phyloP scores from a whole-genome alignment of 1,140 invertebrate species.

The Phortica variegata region DNA sequence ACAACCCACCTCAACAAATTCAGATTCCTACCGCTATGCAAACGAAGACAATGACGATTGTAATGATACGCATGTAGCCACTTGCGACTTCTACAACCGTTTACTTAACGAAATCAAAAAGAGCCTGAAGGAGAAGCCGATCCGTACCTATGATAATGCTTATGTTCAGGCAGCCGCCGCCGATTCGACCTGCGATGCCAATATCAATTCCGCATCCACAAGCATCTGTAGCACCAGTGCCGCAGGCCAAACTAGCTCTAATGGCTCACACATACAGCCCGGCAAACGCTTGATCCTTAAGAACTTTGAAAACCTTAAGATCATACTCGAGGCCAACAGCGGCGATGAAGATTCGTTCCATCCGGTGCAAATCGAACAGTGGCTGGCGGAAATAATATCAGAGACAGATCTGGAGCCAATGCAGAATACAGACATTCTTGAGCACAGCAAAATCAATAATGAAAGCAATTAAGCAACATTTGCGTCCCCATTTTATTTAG shows the following conservation, averaged over 20 bases:
- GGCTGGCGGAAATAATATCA: conserved; percentile 61
- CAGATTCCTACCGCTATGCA: neutral
- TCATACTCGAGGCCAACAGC: conserved; percentile 42
- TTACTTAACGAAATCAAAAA: conserved; percentile 52
- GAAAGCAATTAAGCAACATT: conserved; percentile 27
- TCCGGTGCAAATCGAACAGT: conserved; percentile 62
- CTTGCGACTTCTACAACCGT: conserved; percentile 54
- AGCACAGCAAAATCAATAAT: conserved; percentile 51
- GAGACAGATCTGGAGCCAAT: conserved; percentile 62
- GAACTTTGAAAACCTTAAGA: conserved; percentile 51
- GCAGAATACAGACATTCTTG: conserved; percentile 60
- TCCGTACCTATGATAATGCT: conserved; percentile 9
- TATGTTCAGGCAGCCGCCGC: conserved; percentile 16
- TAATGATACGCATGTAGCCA: conserved; percentile 30
- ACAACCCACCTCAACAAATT: conserved; percentile 12
- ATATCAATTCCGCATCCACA: conserved; percentile 14
- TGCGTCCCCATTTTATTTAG: no score
- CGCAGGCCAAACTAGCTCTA: conserved; percentile 10
- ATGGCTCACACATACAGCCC: conserved; percentile 25
- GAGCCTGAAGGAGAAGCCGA: conserved; percentile 40
- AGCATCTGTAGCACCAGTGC: conserved; percentile 8
- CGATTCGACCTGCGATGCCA: conserved; percentile 33
- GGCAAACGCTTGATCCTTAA: conserved; percentile 44
- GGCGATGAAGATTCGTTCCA: conserved; percentile 44
- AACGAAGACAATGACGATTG: neutral